Percentiles rank a stretch among this genome's conserved stretches.
Conservation (phyloP, 2,888 invertebrate genomes). For the Dorcus hopei region DNA sequence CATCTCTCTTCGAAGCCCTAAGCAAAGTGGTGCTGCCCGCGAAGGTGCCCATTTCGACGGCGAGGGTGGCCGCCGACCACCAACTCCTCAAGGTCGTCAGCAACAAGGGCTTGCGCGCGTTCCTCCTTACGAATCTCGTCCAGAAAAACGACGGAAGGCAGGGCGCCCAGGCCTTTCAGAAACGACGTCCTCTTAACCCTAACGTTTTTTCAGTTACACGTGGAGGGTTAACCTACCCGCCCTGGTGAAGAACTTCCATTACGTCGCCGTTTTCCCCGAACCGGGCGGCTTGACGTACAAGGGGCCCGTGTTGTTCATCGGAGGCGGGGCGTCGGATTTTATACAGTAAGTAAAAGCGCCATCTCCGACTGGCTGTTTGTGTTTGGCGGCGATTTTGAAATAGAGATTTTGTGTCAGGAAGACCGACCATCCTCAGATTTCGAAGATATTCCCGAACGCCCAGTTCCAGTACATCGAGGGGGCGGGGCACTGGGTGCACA, state of each 20-base stretch:
- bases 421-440: conserved; percentile 61
- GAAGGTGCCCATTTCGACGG: conserved; percentile 65
- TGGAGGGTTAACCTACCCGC: conserved; percentile 82
- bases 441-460: conserved; percentile 69
- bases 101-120: conserved; percentile 64
- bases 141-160: conserved; percentile 41
- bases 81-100: conserved; percentile 58
- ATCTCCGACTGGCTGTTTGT: background rate
- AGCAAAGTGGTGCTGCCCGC: conserved; percentile 57
- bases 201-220: conserved; percentile 48
- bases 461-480: conserved; percentile 68
- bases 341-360: conserved; percentile 56
- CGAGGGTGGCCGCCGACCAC: conserved; percentile 63
- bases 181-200: background rate
- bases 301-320: conserved; percentile 80
- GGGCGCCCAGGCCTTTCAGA: conserved; percentile 40
- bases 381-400: background rate
- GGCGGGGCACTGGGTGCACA: conserved; percentile 93
- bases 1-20: conserved; percentile 66
- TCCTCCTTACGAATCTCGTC: conserved; percentile 83
- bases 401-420: conserved; percentile 37
- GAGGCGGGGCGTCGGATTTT: conserved; percentile 79
- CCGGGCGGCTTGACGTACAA: conserved; percentile 34
- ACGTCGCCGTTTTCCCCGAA: conserved; percentile 65
- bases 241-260: conserved; percentile 63